Percentiles rank a stretch among this genome's conserved stretches.
Evolutionary conservation across 2,113 vertebrate species (phyloP).

Genomic region (Ginglymostoma cirratum): DNA sequence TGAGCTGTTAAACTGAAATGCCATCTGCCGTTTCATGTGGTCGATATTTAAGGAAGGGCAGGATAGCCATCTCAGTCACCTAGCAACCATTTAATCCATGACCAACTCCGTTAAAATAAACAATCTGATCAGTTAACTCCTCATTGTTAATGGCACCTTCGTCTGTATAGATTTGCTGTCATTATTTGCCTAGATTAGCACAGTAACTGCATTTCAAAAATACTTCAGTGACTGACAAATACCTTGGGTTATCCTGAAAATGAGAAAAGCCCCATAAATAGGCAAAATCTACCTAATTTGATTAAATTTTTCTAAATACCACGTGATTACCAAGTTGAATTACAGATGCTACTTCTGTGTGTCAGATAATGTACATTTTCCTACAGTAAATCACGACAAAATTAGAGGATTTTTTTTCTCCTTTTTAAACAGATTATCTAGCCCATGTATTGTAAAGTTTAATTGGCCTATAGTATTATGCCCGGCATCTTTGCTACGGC

Average conservation of each 20-base stretch:
- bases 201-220: neutral
- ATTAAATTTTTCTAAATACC: neutral
- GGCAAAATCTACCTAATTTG: neutral
- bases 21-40: neutral
- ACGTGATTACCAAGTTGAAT: neutral
- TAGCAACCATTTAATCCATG: neutral
- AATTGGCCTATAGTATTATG: neutral
- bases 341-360: neutral
- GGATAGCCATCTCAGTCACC: neutral
- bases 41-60: neutral
- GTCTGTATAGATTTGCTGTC: neutral
- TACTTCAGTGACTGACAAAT: neutral
- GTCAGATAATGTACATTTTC: no score
- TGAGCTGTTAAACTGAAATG: neutral
- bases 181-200: neutral
- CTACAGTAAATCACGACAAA: no score
- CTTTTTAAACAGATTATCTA: neutral
- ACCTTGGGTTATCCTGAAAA: neutral
- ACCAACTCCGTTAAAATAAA: neutral
- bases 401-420: neutral
- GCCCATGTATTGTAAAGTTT: neutral
- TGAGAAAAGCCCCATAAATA: neutral
- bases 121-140: neutral
- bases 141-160: neutral
- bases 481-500: neutral